A percentile compares a stretch with the other conserved stretches of the same genome.
Evolutionary conservation across 2,113 vertebrate genomes (phyloP).

Genomic region (Triplophysa rosa): DNA sequence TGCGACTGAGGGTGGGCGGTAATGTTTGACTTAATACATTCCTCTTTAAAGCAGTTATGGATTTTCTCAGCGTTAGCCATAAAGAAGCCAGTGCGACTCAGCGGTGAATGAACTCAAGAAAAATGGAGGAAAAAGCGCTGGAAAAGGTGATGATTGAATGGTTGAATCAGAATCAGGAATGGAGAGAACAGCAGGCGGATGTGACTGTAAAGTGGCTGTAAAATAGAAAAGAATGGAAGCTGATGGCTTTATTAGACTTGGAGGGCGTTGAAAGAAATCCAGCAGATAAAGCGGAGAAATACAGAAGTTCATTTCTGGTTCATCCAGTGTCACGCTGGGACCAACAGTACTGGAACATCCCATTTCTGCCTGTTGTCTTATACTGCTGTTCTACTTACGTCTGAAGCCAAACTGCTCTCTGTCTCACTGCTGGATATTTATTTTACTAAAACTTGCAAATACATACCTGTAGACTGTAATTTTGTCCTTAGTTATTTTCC

Average conservation of each 20-base stretch:
- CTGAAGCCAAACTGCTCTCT: not conserved
- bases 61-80: slow-evolving; percentile 31
- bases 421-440: not conserved
- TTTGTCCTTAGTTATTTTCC: not conserved
- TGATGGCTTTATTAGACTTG: slow-evolving; percentile 19
- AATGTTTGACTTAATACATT: slow-evolving; percentile 38
- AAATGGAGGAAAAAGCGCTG: not conserved
- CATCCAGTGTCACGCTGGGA: slow-evolving; percentile 29
- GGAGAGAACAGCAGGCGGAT: not conserved
- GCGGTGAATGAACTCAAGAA: slow-evolving; percentile 24
- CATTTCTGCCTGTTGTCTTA: not conserved
- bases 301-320: slow-evolving; percentile 29
- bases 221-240: not conserved
- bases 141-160: not conserved
- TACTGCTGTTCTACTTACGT: not conserved
- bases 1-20: slow-evolving; percentile 38
- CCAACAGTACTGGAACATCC: not conserved
- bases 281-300: not conserved
- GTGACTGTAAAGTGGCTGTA: not conserved
- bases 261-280: not conserved
- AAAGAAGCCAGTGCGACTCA: slow-evolving; percentile 34
- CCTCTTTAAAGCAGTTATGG: slow-evolving; percentile 40
- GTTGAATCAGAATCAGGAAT: not conserved
- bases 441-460: not conserved
- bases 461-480: not conserved